Conservation (phyloP, 1,140 invertebrate species). For the Ceratitis capitata region DNA sequence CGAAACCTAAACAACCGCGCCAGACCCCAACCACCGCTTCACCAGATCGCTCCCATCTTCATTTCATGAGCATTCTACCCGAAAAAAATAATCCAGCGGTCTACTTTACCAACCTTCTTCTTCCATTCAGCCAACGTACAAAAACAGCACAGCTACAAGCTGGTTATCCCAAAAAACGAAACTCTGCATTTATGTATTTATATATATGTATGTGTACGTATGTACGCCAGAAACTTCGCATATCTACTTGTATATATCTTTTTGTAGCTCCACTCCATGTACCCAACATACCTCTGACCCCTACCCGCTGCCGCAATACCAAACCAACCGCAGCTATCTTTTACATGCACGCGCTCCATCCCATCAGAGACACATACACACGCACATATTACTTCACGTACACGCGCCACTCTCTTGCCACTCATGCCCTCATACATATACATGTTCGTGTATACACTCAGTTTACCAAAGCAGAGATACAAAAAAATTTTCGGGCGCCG, state of each 20-base stretch:
- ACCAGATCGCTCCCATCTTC: neutral
- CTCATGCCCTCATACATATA: too few relatives aligned
- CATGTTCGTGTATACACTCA: too few relatives aligned
- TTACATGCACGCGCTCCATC: neutral
- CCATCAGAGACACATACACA: neutral
- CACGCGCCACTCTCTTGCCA: neutral
- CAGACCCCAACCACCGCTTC: neutral
- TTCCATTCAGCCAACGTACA: neutral
- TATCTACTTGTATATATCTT: conserved; percentile 5
- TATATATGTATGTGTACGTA: too few relatives aligned
- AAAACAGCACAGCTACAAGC: neutral
- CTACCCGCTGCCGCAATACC: neutral
- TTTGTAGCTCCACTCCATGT: neutral
- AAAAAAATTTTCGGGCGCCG: neutral
- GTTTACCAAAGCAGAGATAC: neutral
- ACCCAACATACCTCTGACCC: neutral
- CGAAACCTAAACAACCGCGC: too few relatives aligned
- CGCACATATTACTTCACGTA: neutral
- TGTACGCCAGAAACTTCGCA: neutral
- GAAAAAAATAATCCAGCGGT: neutral
- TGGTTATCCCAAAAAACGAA: conserved; percentile 4
- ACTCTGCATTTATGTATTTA: too few relatives aligned
- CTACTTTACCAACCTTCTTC: neutral
- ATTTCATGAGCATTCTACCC: neutral
- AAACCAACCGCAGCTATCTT: neutral